A percentile compares a stretch with the other conserved stretches of the same genome.
phyloP scores from a whole-genome alignment of 2,888 invertebrate species.

The Thecocarcelia acutangulata region DNA sequence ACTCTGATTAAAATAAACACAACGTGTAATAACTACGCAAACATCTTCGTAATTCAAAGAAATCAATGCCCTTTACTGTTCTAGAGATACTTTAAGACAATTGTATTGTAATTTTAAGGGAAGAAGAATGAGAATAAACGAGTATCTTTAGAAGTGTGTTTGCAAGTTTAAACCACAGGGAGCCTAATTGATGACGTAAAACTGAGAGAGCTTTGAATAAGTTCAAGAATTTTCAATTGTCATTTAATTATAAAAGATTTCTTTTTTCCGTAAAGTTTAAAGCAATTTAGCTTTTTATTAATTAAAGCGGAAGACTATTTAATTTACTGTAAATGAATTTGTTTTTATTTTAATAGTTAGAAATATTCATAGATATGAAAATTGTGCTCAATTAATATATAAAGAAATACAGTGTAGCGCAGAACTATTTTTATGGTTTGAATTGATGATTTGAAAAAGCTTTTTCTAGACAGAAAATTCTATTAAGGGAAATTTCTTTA shows the following conservation, averaged over 20 bases:
- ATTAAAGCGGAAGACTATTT: conserved; percentile 48
- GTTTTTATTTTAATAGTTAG: conserved; percentile 5
- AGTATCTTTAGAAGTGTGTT: conserved; percentile 10
- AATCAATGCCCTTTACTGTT: too few relatives aligned
- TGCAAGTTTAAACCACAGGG: background rate
- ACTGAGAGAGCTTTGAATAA: background rate
- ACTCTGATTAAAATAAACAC: too few relatives aligned
- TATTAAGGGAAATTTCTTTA: too few relatives aligned
- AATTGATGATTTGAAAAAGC: too few relatives aligned
- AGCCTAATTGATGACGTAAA: conserved; percentile 8
- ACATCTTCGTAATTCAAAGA: too few relatives aligned
- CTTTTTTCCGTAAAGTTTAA: conserved; percentile 23
- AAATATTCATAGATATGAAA: conserved; percentile 14
- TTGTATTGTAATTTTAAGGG: too few relatives aligned
- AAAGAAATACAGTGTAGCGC: background rate
- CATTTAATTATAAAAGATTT: conserved; percentile 58
- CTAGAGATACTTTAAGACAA: too few relatives aligned
- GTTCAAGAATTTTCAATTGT: conserved; percentile 44
- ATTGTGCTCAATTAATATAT: background rate
- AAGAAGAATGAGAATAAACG: background rate
- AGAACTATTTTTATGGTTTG: too few relatives aligned
- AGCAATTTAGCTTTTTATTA: conserved; percentile 57
- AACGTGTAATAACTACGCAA: too few relatives aligned
- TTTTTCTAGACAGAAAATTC: too few relatives aligned
- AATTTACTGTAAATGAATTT: conserved; percentile 24